Base-by-base conservation (phyloP, 2,888 invertebrate species). In the Rhynchonema sp. region DNA sequence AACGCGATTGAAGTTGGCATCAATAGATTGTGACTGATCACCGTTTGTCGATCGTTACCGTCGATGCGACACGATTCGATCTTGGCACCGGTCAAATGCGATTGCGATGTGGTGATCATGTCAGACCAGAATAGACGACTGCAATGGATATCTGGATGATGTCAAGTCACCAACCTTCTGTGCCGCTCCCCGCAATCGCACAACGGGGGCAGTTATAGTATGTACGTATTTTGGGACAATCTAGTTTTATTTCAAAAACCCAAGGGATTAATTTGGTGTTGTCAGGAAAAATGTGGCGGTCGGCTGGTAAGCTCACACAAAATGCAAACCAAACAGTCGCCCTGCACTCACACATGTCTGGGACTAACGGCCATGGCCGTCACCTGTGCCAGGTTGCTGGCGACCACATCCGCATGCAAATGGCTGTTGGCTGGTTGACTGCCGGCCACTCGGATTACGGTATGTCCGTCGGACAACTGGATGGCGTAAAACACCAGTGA, bases 31-130 rank as follows among this genome's bases (percentile, higher is more conserved):
- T 90, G 88, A 20, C 13, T n/a, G n/a, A 52, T 52, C 22, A 22
- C 17, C 61, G 83, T 82, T 61, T 82, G 80, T 58, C 87, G 77
- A 69, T 83, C 81, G 3, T 80, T 79, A 54, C 87, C 87, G 76
- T 87, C 87, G 69, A 85, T 83, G 72, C 85, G 82, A 69, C 82
- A 82, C 52, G 85, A 76, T 75, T 87, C 87, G 63, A 87, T 84
- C 77, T 85, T 86, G 76, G 87, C 87, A 30, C 87, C 77, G 20
- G 86, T 74, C 2, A 87, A 87, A 76, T 88, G 38, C 6, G 9
- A 17, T 17, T 6, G 17, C 38, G 17, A 6, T 6, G 38, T 6
- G 9, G 38, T 78, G 62, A 84, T 84, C 75, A 58, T 28, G 46
- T 61, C 55, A 27, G 55, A 59, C 62, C 62, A 62, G 53, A 59